Base-by-base conservation (phyloP, 2,113 vertebrate species). In the Excalfactoria chinensis region DNA sequence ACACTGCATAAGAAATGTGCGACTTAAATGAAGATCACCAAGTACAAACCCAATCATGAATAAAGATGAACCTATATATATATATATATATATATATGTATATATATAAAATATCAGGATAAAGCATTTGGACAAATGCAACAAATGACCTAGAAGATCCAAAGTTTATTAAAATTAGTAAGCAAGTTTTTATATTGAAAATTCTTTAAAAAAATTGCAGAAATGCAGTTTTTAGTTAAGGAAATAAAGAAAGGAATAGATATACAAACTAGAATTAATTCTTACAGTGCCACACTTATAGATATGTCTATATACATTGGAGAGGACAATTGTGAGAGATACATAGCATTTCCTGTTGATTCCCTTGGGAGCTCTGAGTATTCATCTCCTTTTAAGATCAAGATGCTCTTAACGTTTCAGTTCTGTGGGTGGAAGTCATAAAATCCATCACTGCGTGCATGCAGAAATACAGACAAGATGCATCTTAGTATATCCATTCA, bases 301-400 rank as follows among this genome's bases (percentile, higher is more conserved):
- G n/a, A 23, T 55, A 72, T 1, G 6, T 69, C 2, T 74, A 51
- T 83, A 82, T 59, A 74, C 7, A 19, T 48, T 40, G 3, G 6
- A 84, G 16, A 12, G 16, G 11, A 7, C 75, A 34, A 21, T 82
- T 93, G 84, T 88, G 15, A 75, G n/a, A 68, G 26, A 69, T 71
- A 28, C 16, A 58, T 70, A 93, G 35, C 22, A 75, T 84, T 84
- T 89, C 64, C 48, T 86, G 12, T 82, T 76, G 7, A 20, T 62
- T 81, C 77, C 44, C 58, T 70, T 3, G 41, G 44, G 74, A 89
- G 1, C 2, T 67, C 35, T 46, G 21, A 32, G 44, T 90, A 86
- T 53, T 75, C 35, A 84, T n/a, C 40, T 89, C 58, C n/a, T 84
- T 90, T 89, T 88, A 75, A 88, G 49, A 93, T 79, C 58, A 76